phyloP scores from a whole-genome alignment of 2,113 vertebrate genomes.

The Datnioides undecimradiatus region DNA sequence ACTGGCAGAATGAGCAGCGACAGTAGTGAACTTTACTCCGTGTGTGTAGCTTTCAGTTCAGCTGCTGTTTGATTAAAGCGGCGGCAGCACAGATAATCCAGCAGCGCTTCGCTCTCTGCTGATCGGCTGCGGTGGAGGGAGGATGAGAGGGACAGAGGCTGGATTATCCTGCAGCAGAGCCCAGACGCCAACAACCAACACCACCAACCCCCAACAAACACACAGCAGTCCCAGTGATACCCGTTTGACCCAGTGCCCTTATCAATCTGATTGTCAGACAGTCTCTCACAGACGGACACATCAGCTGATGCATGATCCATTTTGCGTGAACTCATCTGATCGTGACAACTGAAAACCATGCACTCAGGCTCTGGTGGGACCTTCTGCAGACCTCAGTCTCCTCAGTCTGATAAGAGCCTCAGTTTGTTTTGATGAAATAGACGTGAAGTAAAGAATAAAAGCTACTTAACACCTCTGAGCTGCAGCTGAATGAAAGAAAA shows the following conservation, averaged over 20 bases:
- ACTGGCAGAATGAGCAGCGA: background rate
- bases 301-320: background rate
- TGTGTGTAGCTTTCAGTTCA: constrained; percentile 7
- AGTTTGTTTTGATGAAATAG: background rate
- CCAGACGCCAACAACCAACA: background rate
- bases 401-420: background rate
- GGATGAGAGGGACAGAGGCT: background rate
- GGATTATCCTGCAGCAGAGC: constrained; percentile 47
- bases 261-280: constrained; percentile 1
- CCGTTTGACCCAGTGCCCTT: background rate
- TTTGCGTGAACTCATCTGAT: background rate
- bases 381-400: background rate
- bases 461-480: background rate
- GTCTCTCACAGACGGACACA: background rate
- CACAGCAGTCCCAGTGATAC: constrained; percentile 6
- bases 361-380: background rate
- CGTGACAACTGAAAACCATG: background rate
- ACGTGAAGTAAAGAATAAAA: background rate
- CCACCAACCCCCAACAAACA: background rate
- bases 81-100: constrained; percentile 64
- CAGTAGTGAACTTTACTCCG: constrained; percentile 35
- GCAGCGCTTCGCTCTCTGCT: constrained; percentile 10
- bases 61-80: constrained; percentile 63
- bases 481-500: background rate
- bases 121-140: background rate